Evolutionary conservation across 2,113 vertebrate genomes (phyloP), one percentile per base, ranked within the genome.

Genomic region (Mormoops blainvillei): DNA sequence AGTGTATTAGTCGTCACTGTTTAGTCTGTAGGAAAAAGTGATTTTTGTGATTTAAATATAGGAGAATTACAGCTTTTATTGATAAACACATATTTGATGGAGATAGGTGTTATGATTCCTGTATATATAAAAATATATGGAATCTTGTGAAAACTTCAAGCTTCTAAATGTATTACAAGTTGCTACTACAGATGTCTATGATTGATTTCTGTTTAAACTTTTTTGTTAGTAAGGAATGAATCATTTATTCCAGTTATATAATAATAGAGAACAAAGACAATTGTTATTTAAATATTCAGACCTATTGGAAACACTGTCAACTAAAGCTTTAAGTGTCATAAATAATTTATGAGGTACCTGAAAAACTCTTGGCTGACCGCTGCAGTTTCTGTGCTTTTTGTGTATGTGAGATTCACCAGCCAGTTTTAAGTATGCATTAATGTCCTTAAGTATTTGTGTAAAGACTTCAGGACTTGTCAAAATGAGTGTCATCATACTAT

Each of bases 201-300:
- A 19, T 74, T 78, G 28, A 36, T 67, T 84, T 95, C 33, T 94
- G 20, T 85, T 92, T 91, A 78, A 84, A 83, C 41, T 45, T 58
- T 91, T 43, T 90, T 95, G 28, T 67, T 74, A 90, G 15, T 94
- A 77, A 94, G 43, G 33, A 90, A 50, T 73, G 54, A 87, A 28
- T 76, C 38, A 36, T 87, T 63, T 85, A 91, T 86, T 96, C 16
- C 73, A 18, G 78, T 76, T 89, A 20, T 48, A 24, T 45, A 45
- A 14, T 83, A 91, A 54, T 76, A 80, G 16, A 89, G 36, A 89
- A 48, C 81, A 24, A 76, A 71, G n/a, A 19, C 45, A 80, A 7
- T 77, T 86, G 22, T 45, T 77, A 22, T 92, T 82, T 77, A 63
- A 94, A 41, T 56, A 78, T 89, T 65, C 19, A 90, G 24, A 65